Evolutionary conservation across 1,140 invertebrate species (phyloP).

Genomic region (Stegodyphus dumicola): DNA sequence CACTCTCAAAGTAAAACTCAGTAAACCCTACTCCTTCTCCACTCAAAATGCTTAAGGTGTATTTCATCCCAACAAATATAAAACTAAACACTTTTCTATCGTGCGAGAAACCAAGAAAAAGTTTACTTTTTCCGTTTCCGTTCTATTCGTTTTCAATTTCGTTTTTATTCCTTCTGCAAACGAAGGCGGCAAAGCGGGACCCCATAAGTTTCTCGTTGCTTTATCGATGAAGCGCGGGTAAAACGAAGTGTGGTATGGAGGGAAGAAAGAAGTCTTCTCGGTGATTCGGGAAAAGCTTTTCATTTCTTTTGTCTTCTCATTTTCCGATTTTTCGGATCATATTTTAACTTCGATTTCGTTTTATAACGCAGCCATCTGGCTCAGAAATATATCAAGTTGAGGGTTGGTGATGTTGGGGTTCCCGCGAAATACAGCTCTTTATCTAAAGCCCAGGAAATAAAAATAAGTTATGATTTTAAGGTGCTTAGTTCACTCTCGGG

Average conservation of each 20-base stretch:
- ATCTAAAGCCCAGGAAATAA: neutral
- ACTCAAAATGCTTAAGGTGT: too few relatives aligned
- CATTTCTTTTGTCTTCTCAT: slow-evolving; percentile 42
- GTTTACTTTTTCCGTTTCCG: slow-evolving; percentile 8
- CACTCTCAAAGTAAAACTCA: too few relatives aligned
- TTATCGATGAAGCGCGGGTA: too few relatives aligned
- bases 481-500: too few relatives aligned
- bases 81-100: neutral
- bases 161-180: slow-evolving; percentile 28
- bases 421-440: neutral
- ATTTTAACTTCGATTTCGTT: slow-evolving; percentile 50
- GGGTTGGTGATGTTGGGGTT: neutral
- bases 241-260: neutral
- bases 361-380: slow-evolving; percentile 39
- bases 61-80: too few relatives aligned
- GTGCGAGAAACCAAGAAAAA: slow-evolving; percentile 7
- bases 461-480: too few relatives aligned
- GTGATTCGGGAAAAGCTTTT: slow-evolving; percentile 18
- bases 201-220: neutral
- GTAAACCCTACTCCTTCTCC: too few relatives aligned
- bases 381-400: slow-evolving; percentile 25
- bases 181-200: slow-evolving; percentile 10
- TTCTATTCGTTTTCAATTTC: slow-evolving; percentile 46
- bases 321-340: slow-evolving; percentile 49
- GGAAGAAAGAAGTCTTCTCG: slow-evolving; percentile 29